Evolutionary conservation across 2,888 invertebrate species (phyloP), one percentile per base, ranked within the genome.

Genomic region (Zygaena filipendulae): DNA sequence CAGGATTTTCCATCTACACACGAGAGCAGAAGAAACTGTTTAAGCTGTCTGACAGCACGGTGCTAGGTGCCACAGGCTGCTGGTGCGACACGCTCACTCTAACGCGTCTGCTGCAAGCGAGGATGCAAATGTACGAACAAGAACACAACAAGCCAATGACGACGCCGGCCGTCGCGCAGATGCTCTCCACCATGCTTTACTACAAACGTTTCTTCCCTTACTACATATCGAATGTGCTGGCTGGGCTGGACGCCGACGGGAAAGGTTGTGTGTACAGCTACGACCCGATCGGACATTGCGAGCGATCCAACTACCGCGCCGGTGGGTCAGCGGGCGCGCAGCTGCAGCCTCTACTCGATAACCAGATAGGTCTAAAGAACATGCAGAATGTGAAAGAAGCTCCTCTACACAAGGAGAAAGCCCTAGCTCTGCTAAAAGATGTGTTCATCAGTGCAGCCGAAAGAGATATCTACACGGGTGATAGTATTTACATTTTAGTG

Each of bases 141-240:
- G 92, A 95, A 42, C 97, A 98, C 69, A 90, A 94, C 56, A 95
- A 93, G 68, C 82, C 85, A 2, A 97, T 97, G 93, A 84, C 91
- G 1, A 94, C 97, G 0, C 87, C 91, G 28, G 97, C 97, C 2
- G 86, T 93, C 3, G 95, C 98, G 3, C 97, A 98, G 69, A 92
- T 99, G 92, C 72, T 99, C 9, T 93, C 97, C 1, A 96, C 95
- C 3, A 90, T 96, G 82, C 82, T 99, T 45, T 99, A 99, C 61
- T 92, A 95, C 63, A 92, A 95, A 50, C 86, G 99, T 31, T 99
- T 99, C 74, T 99, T 99, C 71, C 99, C 99, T 0, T 98, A 97
- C 66, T 99, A 97, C 58, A 91, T 97, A 11, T 92, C 94, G 13
- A 97, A 97, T 58, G 87, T 98, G 24, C 72, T 99, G 29, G 98